A percentile compares a stretch with the other conserved stretches of the same genome.
Conservation (phyloP, 1,140 invertebrate genomes). For the Brachionus calyciflorus region DNA sequence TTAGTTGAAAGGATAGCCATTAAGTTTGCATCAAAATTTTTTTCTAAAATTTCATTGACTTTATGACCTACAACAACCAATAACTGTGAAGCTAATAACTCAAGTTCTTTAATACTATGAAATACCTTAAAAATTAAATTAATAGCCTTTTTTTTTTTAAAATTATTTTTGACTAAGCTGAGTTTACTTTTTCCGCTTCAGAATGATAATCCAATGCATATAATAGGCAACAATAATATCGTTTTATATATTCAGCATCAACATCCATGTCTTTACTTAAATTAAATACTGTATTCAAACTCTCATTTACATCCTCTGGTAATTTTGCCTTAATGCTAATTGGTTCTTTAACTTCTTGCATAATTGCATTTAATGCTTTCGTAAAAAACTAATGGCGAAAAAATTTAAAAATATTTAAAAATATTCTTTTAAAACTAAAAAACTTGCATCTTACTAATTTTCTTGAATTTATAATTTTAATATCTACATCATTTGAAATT, state of each 20-base stretch:
- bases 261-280: conserved; percentile 39
- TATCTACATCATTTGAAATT: conserved; percentile 44
- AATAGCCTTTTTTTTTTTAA: background rate
- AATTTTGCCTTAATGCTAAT: background rate
- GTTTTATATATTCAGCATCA: conserved; percentile 29
- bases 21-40: conserved; percentile 9
- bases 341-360: conserved; percentile 29
- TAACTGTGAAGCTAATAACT: conserved; percentile 39
- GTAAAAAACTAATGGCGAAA: conserved; percentile 45
- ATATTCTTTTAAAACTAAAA: too few relatives aligned
- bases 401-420: background rate
- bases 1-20: conserved; percentile 36
- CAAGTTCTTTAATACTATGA: conserved; percentile 33
- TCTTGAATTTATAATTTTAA: conserved; percentile 36
- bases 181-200: conserved; percentile 34
- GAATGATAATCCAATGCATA: conserved; percentile 36
- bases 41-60: conserved; percentile 22
- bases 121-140: background rate
- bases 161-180: too few relatives aligned
- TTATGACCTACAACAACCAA: conserved; percentile 28
- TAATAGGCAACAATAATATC: conserved; percentile 33
- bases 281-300: conserved; percentile 16
- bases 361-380: conserved; percentile 40
- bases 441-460: conserved; percentile 39
- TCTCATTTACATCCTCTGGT: conserved; percentile 1